Percentiles rank a stretch among this genome's conserved stretches.
phyloP scores from a whole-genome alignment of 2,888 invertebrate species.

The Yponomeuta evonymella region DNA sequence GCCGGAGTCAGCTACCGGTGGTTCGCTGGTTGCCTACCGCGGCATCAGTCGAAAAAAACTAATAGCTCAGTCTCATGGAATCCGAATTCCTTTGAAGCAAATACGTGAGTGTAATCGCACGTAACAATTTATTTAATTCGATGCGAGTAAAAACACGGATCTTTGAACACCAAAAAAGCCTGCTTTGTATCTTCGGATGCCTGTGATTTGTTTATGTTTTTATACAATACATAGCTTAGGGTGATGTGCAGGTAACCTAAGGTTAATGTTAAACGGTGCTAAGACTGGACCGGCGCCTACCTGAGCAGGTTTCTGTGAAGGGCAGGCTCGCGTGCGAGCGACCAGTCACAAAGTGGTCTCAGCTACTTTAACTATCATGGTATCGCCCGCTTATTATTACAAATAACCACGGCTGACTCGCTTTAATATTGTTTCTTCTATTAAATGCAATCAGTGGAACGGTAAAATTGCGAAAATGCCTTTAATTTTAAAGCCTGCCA shows the following conservation, averaged over 20 bases:
- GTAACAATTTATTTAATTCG: constrained; percentile 67
- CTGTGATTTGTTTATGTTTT: constrained; percentile 8
- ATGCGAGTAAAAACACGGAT: constrained; percentile 25
- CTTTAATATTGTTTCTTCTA: constrained; percentile 16
- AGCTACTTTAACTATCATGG: constrained; percentile 2
- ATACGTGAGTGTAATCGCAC: constrained; percentile 69
- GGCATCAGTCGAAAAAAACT: constrained; percentile 50
- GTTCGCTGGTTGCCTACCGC: constrained; percentile 73
- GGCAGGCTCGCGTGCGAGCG: constrained; percentile 47
- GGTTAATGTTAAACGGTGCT: constrained; percentile 16
- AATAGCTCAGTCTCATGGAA: constrained; percentile 57
- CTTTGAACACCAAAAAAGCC: constrained; percentile 13
- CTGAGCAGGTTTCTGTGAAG: constrained; percentile 60
- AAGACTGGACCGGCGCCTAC: constrained; percentile 35
- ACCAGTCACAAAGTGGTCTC: constrained; percentile 8
- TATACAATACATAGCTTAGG: neutral
- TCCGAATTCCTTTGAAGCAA: constrained; percentile 69
- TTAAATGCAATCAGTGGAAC: constrained; percentile 23
- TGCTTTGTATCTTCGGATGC: neutral
- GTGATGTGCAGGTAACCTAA: constrained; percentile 15
- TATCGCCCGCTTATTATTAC: constrained; percentile 14
- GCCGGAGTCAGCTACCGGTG: constrained; percentile 69
- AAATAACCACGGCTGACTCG: constrained; percentile 16
- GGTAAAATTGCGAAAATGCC: constrained; percentile 22
- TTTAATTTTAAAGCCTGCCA: constrained; percentile 13